A percentile compares a stretch with the other conserved stretches of the same genome.
phyloP scores from a whole-genome alignment of 1,140 invertebrate genomes.

The Zelostemma sp. region DNA sequence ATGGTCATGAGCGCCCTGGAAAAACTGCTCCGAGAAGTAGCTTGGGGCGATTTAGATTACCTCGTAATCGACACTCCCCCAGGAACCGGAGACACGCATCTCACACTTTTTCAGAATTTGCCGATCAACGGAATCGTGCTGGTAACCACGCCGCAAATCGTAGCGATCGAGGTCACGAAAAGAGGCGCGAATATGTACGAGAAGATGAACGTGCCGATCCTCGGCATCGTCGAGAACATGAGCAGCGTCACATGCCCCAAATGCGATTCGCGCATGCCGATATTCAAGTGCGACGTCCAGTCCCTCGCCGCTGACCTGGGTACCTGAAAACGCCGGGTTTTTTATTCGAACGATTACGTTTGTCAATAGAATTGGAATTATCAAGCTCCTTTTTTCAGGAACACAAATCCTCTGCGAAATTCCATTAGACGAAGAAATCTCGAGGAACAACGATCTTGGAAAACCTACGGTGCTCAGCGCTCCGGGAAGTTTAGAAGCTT shows the following conservation, averaged over 20 bases:
- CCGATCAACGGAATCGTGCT: conserved; percentile 86
- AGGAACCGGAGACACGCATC: conserved; percentile 91
- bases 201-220: conserved; percentile 83
- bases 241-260: conserved; percentile 78
- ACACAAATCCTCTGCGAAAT: conserved; percentile 77
- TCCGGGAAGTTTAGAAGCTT: conserved; percentile 73
- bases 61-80: conserved; percentile 91
- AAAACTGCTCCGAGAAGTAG: conserved; percentile 83
- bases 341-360: conserved; percentile 14
- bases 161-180: conserved; percentile 84
- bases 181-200: conserved; percentile 86
- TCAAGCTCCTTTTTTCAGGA: conserved; percentile 33
- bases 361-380: conserved; percentile 8
- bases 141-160: conserved; percentile 88
- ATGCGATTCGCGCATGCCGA: conserved; percentile 74
- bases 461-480: conserved; percentile 82
- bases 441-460: conserved; percentile 80
- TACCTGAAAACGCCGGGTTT: too few relatives aligned
- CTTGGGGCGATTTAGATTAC: conserved; percentile 85
- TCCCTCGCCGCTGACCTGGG: conserved; percentile 71
- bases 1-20: conserved; percentile 96
- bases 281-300: conserved; percentile 75
- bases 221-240: conserved; percentile 92
- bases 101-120: conserved; percentile 89
- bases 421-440: conserved; percentile 80